These are phyloP conservation scores for Ivindomyrus marchei DNA, from an alignment of 2,113 vertebrate genomes.

Conservation along the genomic window DNA sequence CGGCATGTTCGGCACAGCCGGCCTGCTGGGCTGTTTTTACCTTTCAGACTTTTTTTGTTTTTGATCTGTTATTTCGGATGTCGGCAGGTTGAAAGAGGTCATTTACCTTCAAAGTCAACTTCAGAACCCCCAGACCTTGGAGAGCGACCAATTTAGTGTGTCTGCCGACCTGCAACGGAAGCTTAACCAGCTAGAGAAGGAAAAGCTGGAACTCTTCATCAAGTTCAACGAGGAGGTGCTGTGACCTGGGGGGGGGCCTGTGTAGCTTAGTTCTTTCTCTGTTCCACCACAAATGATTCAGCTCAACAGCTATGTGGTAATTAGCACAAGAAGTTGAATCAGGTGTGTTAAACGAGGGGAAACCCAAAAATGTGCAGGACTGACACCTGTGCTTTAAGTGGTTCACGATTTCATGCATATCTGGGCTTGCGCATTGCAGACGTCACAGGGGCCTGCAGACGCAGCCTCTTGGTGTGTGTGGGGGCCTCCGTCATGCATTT, in stretches of 20 bases:
- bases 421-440: not conserved
- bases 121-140: not conserved
- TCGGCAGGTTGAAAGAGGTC: constrained; percentile 9
- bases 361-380: too few species aligned
- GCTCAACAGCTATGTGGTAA: too few species aligned
- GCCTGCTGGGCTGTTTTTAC: not conserved
- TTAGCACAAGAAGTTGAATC: too few species aligned
- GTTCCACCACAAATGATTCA: too few species aligned
- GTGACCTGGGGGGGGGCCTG: not conserved
- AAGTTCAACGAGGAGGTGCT: constrained; percentile 23
- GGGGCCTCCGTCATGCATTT: not conserved
- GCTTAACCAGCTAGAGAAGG: constrained; percentile 19
- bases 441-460: not conserved
- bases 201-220: constrained; percentile 10
- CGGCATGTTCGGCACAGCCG: not conserved
- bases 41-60: not conserved
- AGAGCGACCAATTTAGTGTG: not conserved
- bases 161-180: constrained; percentile 3
- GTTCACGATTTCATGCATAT: too few species aligned
- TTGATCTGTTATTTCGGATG: not conserved
- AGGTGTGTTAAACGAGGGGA: too few species aligned
- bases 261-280: too few species aligned
- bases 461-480: not conserved
- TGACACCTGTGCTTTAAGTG: not conserved
- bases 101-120: constrained; percentile 18